A percentile compares a stretch with the other conserved stretches of the same genome.
phyloP scores from a whole-genome alignment of 2,888 invertebrate species.

The Apodemia hepburni region DNA sequence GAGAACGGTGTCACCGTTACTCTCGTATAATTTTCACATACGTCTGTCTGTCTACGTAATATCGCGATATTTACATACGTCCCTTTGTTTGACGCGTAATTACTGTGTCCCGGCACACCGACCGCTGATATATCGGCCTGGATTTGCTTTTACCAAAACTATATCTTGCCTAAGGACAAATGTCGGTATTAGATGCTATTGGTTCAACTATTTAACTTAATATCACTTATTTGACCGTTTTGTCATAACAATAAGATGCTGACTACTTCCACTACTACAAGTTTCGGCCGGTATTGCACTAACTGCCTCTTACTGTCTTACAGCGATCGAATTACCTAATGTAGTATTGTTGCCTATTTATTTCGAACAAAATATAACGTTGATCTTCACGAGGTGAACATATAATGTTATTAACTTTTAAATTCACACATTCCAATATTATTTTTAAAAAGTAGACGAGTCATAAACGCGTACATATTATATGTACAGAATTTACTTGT shows the following conservation, averaged over 20 bases:
- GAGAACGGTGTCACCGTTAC: constrained; percentile 35
- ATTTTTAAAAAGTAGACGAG: too few species aligned
- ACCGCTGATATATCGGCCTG: constrained; percentile 47
- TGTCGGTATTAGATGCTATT: background rate
- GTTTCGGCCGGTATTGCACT: too few species aligned
- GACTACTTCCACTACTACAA: too few species aligned
- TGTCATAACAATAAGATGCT: background rate
- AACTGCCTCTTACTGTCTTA: too few species aligned
- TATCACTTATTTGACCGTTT: background rate
- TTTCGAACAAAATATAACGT: too few species aligned
- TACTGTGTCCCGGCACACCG: constrained; percentile 43
- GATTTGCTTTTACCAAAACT: constrained; percentile 44
- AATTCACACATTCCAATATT: too few species aligned
- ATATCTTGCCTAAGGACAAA: background rate
- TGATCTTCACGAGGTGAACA: too few species aligned
- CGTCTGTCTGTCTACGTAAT: constrained; percentile 68
- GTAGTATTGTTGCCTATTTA: too few species aligned
- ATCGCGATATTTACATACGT: constrained; percentile 66
- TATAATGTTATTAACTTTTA: too few species aligned
- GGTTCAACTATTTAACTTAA: background rate
- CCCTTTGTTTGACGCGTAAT: constrained; percentile 72
- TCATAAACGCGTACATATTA: too few species aligned
- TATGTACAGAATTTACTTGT: too few species aligned
- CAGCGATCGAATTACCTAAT: too few species aligned
- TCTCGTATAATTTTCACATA: constrained; percentile 74